A percentile compares a stretch with the other conserved stretches of the same genome.
Evolutionary conservation across 2,113 vertebrate genomes (phyloP).

Genomic region (Corythornis cristatus): DNA sequence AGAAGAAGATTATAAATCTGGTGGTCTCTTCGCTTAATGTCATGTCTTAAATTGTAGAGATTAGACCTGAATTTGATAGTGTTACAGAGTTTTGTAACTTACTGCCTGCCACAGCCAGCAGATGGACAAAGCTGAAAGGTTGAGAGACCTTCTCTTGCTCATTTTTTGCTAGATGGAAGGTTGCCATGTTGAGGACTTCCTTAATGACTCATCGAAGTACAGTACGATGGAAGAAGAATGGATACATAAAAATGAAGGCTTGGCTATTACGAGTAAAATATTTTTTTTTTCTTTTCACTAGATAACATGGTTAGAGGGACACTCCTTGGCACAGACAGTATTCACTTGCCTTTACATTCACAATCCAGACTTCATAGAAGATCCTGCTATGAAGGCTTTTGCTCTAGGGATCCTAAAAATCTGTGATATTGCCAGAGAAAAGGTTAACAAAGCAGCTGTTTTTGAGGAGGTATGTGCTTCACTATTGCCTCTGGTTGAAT

Average conservation of each 20-base stretch:
- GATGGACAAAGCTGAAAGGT: not conserved
- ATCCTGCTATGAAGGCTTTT: slow-evolving; percentile 97
- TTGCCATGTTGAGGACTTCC: not conserved
- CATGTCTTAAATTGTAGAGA: not conserved
- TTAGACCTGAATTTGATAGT: not conserved
- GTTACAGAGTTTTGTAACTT: not conserved
- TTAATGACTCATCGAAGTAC: not conserved
- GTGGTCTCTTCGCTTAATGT: not conserved
- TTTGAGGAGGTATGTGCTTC: slow-evolving; percentile 92
- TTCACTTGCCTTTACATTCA: slow-evolving; percentile 99
- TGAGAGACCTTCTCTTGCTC: not conserved
- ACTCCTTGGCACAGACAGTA: slow-evolving; percentile 97
- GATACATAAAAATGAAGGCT: not conserved
- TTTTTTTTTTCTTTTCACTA: slow-evolving; percentile 58
- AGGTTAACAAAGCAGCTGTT: slow-evolving; percentile 98
- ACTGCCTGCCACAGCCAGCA: not conserved
- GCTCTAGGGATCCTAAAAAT: slow-evolving; percentile 96
- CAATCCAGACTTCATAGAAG: slow-evolving; percentile 96
- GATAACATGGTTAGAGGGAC: slow-evolving; percentile 99
- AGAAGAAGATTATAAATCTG: not conserved
- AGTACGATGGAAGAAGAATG: not conserved
- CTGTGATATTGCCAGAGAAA: slow-evolving; percentile 97
- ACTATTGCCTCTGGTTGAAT: not conserved
- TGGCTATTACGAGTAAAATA: not conserved
- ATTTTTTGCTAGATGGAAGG: not conserved